Evolutionary conservation across 2,113 vertebrate genomes (phyloP).

Genomic region (Lepus americanus): DNA sequence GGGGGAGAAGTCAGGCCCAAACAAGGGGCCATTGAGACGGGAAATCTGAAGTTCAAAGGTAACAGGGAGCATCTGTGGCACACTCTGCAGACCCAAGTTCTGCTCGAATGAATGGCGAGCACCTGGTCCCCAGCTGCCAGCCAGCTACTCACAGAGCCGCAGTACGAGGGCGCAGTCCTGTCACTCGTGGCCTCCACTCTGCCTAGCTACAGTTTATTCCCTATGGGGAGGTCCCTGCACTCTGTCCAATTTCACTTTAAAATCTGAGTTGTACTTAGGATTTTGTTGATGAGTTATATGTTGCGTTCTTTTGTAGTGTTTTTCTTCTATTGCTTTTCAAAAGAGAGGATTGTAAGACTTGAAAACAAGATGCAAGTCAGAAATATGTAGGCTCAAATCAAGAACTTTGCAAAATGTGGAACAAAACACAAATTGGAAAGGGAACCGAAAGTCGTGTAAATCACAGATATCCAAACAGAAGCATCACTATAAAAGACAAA

Average conservation of each 20-base stretch:
- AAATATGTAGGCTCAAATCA: not conserved
- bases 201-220: not conserved
- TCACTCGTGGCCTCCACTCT: not conserved
- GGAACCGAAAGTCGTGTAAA: not conserved
- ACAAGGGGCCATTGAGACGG: constrained; percentile 72
- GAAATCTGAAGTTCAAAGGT: constrained; percentile 55
- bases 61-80: constrained; percentile 53
- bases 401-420: constrained; percentile 38
- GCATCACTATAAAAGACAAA: not conserved
- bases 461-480: not conserved
- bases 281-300: constrained; percentile 1
- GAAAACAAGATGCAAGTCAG: constrained; percentile 53
- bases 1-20: not conserved
- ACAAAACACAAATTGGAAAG: not conserved
- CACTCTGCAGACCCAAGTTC: not conserved
- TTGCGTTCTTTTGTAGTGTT: constrained; percentile 35
- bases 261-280: constrained; percentile 47
- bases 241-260: constrained; percentile 55
- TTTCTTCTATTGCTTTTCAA: constrained; percentile 54
- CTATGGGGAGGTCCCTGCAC: not conserved
- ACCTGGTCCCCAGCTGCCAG: not conserved
- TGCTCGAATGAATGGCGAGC: not conserved
- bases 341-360: not conserved
- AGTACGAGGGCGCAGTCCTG: not conserved
- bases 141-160: constrained; percentile 4